phyloP scores from a whole-genome alignment of 2,888 invertebrate species.

The Eudasyphora cyanicolor region DNA sequence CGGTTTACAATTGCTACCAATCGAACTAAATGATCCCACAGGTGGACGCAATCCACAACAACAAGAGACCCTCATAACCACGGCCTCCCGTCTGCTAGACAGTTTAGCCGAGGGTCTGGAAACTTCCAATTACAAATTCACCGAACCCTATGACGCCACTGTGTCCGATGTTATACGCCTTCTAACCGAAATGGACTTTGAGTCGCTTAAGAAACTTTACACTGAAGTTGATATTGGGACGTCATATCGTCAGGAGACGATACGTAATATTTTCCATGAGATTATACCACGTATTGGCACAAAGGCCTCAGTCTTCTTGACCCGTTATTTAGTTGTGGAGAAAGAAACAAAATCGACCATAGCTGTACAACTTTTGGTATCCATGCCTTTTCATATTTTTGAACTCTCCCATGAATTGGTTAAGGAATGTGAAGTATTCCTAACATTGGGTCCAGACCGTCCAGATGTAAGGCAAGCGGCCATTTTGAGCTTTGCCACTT shows the following conservation, averaged over 20 bases:
- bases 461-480: constrained; percentile 85
- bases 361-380: constrained; percentile 84
- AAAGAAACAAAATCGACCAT: constrained; percentile 84
- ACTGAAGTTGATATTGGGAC: constrained; percentile 84
- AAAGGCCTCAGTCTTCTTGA: constrained; percentile 84
- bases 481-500: constrained; percentile 85
- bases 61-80: constrained; percentile 75
- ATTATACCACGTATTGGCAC: constrained; percentile 86
- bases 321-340: constrained; percentile 84
- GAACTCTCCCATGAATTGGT: constrained; percentile 81
- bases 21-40: constrained; percentile 77
- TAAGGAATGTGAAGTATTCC: constrained; percentile 82
- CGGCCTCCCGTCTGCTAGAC: constrained; percentile 75
- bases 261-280: constrained; percentile 87
- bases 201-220: constrained; percentile 80
- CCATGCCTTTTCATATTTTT: constrained; percentile 86
- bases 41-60: constrained; percentile 78
- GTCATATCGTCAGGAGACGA: constrained; percentile 87
- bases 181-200: constrained; percentile 78
- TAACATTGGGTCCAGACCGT: constrained; percentile 79
- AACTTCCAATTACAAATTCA: constrained; percentile 77
- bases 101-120: constrained; percentile 79
- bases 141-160: constrained; percentile 78
- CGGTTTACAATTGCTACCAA: constrained; percentile 73
- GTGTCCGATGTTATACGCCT: constrained; percentile 78